Conservation (phyloP, 2,888 invertebrate genomes). For the Melieria picta region DNA sequence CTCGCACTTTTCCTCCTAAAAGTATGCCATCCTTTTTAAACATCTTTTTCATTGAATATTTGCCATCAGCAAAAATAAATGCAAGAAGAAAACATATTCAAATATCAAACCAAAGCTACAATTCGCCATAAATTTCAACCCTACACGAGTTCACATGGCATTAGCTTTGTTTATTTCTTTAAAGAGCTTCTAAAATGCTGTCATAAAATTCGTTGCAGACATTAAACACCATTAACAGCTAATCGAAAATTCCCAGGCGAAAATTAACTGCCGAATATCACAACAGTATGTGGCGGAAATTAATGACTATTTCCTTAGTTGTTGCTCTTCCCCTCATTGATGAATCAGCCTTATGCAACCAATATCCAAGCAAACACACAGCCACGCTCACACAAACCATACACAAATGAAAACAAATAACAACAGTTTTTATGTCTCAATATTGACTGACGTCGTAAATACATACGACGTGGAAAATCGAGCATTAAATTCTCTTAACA, state of each 20-base stretch:
- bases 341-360: not conserved
- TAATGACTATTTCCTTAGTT: conserved; percentile 6
- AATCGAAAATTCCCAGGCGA: conserved; percentile 1
- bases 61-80: too few relatives aligned
- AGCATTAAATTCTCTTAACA: conserved; percentile 13
- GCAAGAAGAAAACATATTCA: too few relatives aligned
- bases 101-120: too few relatives aligned
- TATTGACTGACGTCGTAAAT: conserved; percentile 27
- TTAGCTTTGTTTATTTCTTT: not conserved
- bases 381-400: not conserved
- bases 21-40: too few relatives aligned
- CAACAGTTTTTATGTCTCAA: conserved; percentile 29
- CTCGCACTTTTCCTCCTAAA: too few relatives aligned
- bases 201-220: not conserved
- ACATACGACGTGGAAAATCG: conserved; percentile 4
- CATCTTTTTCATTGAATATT: too few relatives aligned
- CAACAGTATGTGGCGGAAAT: conserved; percentile 6
- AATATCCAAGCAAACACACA: not conserved
- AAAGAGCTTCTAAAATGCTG: too few relatives aligned
- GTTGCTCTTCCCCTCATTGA: not conserved
- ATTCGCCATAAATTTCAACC: too few relatives aligned
- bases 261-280: not conserved
- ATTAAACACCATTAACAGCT: conserved; percentile 23
- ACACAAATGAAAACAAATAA: conserved; percentile 14
- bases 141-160: not conserved